Conservation (phyloP, 1,140 invertebrate species). For the Orchesella cincta region DNA sequence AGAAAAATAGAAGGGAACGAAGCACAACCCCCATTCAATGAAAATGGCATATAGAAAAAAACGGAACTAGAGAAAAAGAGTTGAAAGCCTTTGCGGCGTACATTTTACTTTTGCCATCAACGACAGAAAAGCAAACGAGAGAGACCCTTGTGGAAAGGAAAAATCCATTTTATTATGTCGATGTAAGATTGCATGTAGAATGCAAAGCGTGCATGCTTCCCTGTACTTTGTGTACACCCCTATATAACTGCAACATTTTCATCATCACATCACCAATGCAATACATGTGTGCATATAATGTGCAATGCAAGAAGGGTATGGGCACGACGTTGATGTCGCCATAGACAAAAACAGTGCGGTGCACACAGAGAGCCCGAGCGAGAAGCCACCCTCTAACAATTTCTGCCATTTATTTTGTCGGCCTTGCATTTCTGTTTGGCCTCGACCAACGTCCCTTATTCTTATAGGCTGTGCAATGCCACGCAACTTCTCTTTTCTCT, state of each 20-base stretch:
- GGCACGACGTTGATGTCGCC: background rate
- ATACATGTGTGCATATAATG: background rate
- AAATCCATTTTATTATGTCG: background rate
- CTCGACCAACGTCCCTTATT: too few species aligned
- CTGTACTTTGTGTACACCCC: background rate
- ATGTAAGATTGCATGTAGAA: background rate
- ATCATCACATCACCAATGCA: background rate
- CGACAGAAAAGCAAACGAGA: background rate
- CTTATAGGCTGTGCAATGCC: background rate
- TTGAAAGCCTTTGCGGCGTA: too few species aligned
- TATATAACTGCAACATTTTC: background rate
- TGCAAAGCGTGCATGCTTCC: background rate
- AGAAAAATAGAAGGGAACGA: background rate
- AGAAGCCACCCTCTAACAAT: background rate
- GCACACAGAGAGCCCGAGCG: too few species aligned
- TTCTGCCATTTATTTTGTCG: slow-evolving; percentile 8
- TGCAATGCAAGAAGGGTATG: background rate
- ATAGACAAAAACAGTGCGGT: background rate
- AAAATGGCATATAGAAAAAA: too few species aligned
- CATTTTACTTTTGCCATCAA: too few species aligned
- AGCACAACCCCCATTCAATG: too few species aligned
- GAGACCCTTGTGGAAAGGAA: background rate
- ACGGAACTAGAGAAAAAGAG: too few species aligned
- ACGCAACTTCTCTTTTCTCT: background rate
- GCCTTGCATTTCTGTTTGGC: background rate